Evolutionary conservation across 2,113 vertebrate species (phyloP).

Genomic region (Morone saxatilis): DNA sequence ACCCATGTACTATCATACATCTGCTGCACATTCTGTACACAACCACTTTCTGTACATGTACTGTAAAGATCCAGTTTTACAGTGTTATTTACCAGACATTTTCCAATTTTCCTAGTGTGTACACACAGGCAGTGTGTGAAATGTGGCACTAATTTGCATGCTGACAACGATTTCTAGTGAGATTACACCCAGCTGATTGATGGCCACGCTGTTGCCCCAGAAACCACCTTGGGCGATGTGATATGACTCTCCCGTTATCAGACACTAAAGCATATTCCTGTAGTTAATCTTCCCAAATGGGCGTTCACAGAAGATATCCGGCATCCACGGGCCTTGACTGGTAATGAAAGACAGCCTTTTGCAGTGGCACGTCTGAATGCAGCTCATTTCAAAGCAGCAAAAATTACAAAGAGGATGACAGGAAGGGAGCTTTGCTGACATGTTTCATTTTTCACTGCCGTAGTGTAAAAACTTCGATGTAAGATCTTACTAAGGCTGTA

Average conservation of each 20-base stretch:
- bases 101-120: conserved; percentile 31
- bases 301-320: conserved; percentile 57
- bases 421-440: conserved; percentile 1
- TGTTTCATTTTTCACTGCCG: conserved; percentile 29
- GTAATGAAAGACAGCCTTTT: conserved; percentile 69
- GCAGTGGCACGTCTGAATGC: conserved; percentile 48
- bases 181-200: conserved; percentile 79
- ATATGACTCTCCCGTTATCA: conserved; percentile 75
- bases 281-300: conserved; percentile 79
- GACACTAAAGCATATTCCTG: conserved; percentile 78
- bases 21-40: not conserved
- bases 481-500: not conserved
- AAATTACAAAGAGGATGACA: conserved; percentile 41
- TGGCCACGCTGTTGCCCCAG: conserved; percentile 77
- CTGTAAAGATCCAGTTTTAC: conserved; percentile 6
- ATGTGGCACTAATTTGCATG: conserved; percentile 80
- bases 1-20: not conserved
- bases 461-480: not conserved
- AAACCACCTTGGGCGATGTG: conserved; percentile 80
- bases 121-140: conserved; percentile 50
- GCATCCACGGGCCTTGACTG: conserved; percentile 57
- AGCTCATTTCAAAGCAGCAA: conserved; percentile 51
- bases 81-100: conserved; percentile 46
- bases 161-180: conserved; percentile 69
- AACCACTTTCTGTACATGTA: not conserved